Conservation (phyloP, 2,888 invertebrate genomes). For the Harpagoxenus sublaevis region DNA sequence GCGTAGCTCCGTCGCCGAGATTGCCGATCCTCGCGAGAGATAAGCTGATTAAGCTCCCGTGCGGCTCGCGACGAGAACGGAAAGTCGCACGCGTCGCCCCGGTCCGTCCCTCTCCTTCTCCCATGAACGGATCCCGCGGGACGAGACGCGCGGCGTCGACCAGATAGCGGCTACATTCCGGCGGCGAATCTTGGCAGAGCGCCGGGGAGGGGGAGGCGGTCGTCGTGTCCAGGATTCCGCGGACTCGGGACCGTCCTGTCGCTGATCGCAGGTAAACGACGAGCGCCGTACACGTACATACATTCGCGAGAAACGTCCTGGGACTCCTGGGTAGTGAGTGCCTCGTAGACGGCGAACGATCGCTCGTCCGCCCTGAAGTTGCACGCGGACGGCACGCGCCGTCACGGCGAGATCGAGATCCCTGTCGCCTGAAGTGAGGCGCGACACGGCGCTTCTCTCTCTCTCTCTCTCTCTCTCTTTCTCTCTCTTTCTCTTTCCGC, state of each 20-base stretch:
- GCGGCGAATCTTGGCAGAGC: constrained; percentile 13
- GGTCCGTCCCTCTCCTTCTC: too few species aligned
- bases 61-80: constrained; percentile 7
- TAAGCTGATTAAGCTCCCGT: neutral
- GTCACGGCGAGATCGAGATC: neutral
- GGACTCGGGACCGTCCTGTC: neutral
- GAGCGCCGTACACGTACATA: neutral
- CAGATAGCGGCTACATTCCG: constrained; percentile 22
- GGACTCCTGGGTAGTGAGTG: too few species aligned
- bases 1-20: constrained; percentile 67
- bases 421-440: constrained; percentile 3
- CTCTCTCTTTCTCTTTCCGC: neutral
- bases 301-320: too few species aligned
- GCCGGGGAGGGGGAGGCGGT: neutral
- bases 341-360: too few species aligned
- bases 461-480: neutral
- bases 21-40: constrained; percentile 62
- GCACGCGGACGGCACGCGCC: neutral
- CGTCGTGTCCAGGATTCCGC: constrained; percentile 1
- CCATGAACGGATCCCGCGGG: neutral
- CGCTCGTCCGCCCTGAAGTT: neutral
- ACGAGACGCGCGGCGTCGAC: neutral
- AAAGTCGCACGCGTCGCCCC: neutral
- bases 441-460: neutral
- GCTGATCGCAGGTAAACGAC: constrained; percentile 22